phyloP scores from a whole-genome alignment of 2,797 vertebrate genomes.

The Tamandua tetradactyla region DNA sequence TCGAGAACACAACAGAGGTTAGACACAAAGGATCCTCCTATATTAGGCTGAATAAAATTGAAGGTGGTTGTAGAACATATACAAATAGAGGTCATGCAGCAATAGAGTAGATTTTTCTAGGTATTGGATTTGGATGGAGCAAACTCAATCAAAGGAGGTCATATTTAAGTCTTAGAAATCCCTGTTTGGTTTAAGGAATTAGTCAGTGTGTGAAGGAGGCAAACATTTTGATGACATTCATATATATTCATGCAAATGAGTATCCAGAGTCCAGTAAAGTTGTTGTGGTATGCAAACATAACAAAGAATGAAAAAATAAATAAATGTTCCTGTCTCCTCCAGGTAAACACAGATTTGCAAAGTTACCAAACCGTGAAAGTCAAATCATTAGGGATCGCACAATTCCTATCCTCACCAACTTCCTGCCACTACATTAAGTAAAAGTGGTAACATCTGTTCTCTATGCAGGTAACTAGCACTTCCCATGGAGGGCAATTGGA shows the following conservation, averaged over 20 bases:
- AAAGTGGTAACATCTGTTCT: constrained; percentile 77
- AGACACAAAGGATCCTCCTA: background rate
- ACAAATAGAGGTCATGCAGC: rapidly evolving
- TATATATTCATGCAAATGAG: background rate
- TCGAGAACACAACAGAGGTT: background rate
- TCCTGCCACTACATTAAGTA: constrained; percentile 62
- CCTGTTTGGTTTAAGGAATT: background rate
- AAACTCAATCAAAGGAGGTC: background rate
- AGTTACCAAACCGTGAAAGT: constrained; percentile 55
- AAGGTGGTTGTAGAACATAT: background rate
- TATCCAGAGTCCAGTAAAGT: background rate
- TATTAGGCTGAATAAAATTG: background rate
- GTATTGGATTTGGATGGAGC: background rate
- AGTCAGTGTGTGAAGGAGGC: background rate
- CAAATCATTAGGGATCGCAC: constrained; percentile 50
- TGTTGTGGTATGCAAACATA: background rate
- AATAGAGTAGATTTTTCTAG: background rate
- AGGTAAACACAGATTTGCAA: constrained; percentile 17
- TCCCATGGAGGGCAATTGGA: constrained; percentile 67
- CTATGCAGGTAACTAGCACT: constrained; percentile 62
- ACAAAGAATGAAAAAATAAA: background rate
- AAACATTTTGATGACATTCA: background rate
- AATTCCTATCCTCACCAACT: constrained; percentile 47
- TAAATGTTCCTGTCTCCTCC: background rate
- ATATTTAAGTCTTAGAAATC: background rate